A percentile compares a stretch with the other conserved stretches of the same genome.
Evolutionary conservation across 2,113 vertebrate species (phyloP).

Genomic region (Rhinoptilus africanus): DNA sequence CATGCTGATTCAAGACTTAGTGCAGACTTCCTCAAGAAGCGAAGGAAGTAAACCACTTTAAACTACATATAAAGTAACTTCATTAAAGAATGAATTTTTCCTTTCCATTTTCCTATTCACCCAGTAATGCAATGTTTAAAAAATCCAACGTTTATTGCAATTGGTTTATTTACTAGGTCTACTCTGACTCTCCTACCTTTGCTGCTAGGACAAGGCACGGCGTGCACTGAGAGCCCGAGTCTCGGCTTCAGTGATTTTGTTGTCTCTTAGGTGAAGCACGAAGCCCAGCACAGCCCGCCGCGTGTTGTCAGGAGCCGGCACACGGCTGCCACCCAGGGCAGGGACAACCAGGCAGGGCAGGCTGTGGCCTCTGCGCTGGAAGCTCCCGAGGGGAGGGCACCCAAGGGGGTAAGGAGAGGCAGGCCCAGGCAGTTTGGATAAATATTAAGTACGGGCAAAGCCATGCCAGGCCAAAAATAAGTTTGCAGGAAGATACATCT

Average conservation of each 20-base stretch:
- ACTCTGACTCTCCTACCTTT: not conserved
- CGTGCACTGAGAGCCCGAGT: not conserved
- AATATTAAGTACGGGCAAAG: not conserved
- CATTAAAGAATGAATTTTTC: not conserved
- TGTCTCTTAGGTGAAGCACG: not conserved
- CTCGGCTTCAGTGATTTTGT: not conserved
- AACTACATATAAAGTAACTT: not conserved
- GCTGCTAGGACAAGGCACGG: not conserved
- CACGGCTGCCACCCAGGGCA: accelerated
- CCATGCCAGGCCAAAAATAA: accelerated
- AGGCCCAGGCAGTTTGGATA: accelerated
- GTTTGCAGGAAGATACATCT: accelerated
- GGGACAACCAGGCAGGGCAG: not conserved
- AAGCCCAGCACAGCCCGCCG: not conserved
- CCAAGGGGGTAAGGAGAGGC: too few species aligned
- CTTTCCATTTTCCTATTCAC: not conserved
- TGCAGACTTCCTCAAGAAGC: not conserved
- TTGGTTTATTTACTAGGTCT: not conserved
- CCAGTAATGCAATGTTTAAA: not conserved
- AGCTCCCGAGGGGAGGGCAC: not conserved
- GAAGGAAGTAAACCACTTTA: not conserved
- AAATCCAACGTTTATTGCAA: too few species aligned
- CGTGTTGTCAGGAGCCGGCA: accelerated
- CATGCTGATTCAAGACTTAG: not conserved
- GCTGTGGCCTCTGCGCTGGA: not conserved